These are phyloP conservation scores for Berghia stephanieae DNA, from an alignment of 1,140 invertebrate genomes.

Conservation along the genomic window DNA sequence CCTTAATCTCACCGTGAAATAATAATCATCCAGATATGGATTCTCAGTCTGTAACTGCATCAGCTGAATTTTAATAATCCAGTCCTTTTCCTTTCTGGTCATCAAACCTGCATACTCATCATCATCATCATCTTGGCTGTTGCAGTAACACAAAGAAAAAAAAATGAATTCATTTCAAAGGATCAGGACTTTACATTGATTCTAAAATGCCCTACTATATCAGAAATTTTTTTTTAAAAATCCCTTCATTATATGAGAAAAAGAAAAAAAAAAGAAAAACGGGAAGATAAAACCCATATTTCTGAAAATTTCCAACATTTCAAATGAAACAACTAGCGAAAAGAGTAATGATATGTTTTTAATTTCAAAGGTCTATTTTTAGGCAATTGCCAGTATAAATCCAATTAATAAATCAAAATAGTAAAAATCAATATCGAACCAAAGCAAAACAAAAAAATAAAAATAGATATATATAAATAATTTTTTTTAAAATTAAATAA, in stretches of 20 bases:
- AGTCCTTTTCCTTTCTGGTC: conserved; percentile 90
- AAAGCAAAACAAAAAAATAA: no score
- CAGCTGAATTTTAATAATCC: conserved; percentile 91
- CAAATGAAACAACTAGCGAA: background rate
- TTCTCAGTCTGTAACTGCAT: conserved; percentile 76
- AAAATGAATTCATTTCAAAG: background rate
- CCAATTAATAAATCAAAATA: no score
- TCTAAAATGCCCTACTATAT: no score
- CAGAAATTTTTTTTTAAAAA: background rate
- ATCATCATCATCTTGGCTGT: conserved; percentile 21
- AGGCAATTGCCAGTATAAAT: no score
- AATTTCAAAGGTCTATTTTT: background rate
- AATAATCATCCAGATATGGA: conserved; percentile 70
- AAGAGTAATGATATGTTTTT: background rate
- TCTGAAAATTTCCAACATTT: no score
- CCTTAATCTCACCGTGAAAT: conserved; percentile 68
- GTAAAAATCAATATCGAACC: no score
- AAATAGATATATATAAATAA: background rate
- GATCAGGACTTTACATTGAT: no score
- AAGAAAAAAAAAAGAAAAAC: background rate
- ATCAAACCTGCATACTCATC: conserved; percentile 91
- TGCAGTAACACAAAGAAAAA: background rate
- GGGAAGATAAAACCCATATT: background rate
- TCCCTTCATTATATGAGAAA: background rate
- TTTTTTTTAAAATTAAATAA: background rate